Evolutionary conservation across 2,797 vertebrate genomes (phyloP), one percentile per base, ranked within the genome.

Genomic region (Amblyraja radiata): DNA sequence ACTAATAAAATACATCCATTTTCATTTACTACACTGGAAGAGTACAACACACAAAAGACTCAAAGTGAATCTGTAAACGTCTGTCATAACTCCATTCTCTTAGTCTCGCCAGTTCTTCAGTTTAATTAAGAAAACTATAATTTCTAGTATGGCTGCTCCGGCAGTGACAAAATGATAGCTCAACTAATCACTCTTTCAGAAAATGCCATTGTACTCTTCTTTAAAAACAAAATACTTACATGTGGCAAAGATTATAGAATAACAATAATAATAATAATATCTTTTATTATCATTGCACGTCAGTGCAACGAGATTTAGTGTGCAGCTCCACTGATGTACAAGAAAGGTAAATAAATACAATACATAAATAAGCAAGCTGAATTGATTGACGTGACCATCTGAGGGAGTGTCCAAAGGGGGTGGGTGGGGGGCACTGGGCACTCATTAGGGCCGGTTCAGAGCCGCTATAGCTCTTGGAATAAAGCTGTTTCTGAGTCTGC

Each of bases 1-100:
- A 74, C 71, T 92, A 73, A 76, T 46, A 92, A 91, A 92, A 92
- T 76, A 46, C 90, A 92, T 28, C 54, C 73, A n/a, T 28, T 74
- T 92, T 92, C 25, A 54, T 73, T 92, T 92, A 92, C 13, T 54
- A 76, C 68, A 74, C 90, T 68, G 63, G 46, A 74, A 73, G 68
- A 74, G 36, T 18, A 54, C 28, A 58, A 58, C 90, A 58, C 39
- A 76, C 68, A 91, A 39, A 90, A 91, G 36, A 92, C 36, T 46
- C 23, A 1, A n/a, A 36, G 39, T 28, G 36, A 76, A 76, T 92
- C 90, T 92, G 90, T 92, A 92, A 92, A 76, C 39, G 28, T 92
- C 58, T 92, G 90, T 90, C 25, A 9, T n/a, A 74, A 76, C 39
- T 92, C 46, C 90, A 76, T 54, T 68, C 23, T 73, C 71, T 76